A percentile compares a stretch with the other conserved stretches of the same genome.
phyloP scores from a whole-genome alignment of 2,888 invertebrate genomes.

The Xestia ashworthii region DNA sequence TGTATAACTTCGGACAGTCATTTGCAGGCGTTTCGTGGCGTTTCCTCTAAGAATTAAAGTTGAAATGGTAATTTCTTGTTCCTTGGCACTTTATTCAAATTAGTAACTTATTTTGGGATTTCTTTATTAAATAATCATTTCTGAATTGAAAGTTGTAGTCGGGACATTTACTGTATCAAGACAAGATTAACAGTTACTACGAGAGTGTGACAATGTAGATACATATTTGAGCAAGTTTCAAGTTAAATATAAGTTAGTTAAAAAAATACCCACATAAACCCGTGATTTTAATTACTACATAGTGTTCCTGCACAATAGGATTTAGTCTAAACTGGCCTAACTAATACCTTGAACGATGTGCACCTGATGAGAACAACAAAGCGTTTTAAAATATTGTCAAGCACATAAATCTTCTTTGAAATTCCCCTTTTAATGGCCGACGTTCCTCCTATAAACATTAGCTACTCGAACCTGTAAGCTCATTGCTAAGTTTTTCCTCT shows the following conservation, averaged over 20 bases:
- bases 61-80: conserved; percentile 73
- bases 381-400: conserved; percentile 16
- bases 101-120: conserved; percentile 54
- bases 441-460: conserved; percentile 34
- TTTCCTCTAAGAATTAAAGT: conserved; percentile 74
- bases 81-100: conserved; percentile 66
- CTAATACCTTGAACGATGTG: neutral
- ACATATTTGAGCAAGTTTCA: neutral
- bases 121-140: conserved; percentile 53
- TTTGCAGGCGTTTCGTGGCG: conserved; percentile 73
- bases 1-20: conserved; percentile 70
- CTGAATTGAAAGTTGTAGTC: conserved; percentile 14
- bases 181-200: conserved; percentile 10
- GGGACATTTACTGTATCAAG: conserved; percentile 5
- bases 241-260: neutral
- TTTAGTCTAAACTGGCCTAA: neutral
- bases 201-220: neutral
- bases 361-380: conserved; percentile 10
- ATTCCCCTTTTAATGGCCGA: conserved; percentile 40
- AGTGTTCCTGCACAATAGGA: neutral
- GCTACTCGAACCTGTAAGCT: conserved; percentile 49
- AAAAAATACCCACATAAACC: conserved; percentile 6
- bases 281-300: conserved; percentile 21
- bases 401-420: conserved; percentile 22
- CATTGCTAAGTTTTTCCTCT: conserved; percentile 56